Base-by-base conservation (phyloP, 1,140 invertebrate genomes). In the Papilio machaon region DNA sequence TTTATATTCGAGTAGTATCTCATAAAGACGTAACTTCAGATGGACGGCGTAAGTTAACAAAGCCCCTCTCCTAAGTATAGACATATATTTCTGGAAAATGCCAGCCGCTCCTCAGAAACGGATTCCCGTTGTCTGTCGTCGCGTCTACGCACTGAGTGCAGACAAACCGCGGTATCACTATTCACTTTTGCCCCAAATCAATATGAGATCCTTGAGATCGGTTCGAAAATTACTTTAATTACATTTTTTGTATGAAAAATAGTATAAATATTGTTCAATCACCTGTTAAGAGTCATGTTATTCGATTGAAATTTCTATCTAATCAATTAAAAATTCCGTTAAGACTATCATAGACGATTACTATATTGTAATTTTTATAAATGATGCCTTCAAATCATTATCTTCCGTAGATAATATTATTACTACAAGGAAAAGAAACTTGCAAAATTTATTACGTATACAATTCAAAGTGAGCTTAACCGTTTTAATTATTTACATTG, bases 11-110 rank as follows among this genome's bases (percentile, higher is more conserved):
- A 30, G n/a, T 58, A 64, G 23, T 64, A 64, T 35, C 30, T 19
- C 17, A 35, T 73, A 19, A 13, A 73, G 38, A 46, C 35, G 75
- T 78, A 58, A 78, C 75, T 78, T 58, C 54, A 54, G 49, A 11
- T 47, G 23, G 49, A 52, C 13, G 49, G 52, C 49, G 52, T 78
- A 78, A 78, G 75, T 78, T 78, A 78, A 35, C 75, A 78, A 78
- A 78, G 75, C 75, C 75, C 75, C 75, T 78, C 75, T 60, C 75
- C 75, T 78, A 78, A 78, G 75, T 78, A 78, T 78, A 78, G 75
- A 78, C 30, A 78, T 78, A 78, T 78, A 78, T 78, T 78, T 78
- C 75, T 78, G 75, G 75, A 78, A 78, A 78, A 78, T 78, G 75
- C 52, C 75, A n/a, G 75, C 30, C 75, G 75, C 35, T 78, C 75